Evolutionary conservation across 2,113 vertebrate species (phyloP).

Genomic region (Lethenteron reissneri): DNA sequence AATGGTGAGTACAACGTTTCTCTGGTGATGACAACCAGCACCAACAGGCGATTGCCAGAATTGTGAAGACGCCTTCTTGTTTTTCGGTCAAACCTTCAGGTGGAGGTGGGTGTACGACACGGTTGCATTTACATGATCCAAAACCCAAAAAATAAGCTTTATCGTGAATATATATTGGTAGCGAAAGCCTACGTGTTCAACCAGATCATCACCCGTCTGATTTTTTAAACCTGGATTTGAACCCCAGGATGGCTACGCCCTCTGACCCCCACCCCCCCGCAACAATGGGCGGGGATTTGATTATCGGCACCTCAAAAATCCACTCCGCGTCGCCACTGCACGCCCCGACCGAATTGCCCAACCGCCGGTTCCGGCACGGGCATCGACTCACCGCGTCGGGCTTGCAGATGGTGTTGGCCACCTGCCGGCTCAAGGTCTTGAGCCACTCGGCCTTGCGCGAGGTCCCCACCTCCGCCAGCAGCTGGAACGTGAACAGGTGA

Average conservation of each 20-base stretch:
- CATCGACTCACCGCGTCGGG: background rate
- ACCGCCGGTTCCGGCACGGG: background rate
- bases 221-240: background rate
- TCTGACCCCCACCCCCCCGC: background rate
- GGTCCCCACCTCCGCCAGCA: background rate
- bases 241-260: background rate
- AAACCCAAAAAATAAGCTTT: too few relatives aligned
- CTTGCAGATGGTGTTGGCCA: conserved; percentile 2
- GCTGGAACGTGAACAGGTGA: background rate
- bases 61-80: too few relatives aligned
- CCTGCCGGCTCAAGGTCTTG: conserved; percentile 1
- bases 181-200: background rate
- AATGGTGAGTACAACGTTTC: too few relatives aligned
- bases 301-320: background rate
- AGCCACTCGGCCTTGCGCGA: background rate
- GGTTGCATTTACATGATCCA: too few relatives aligned
- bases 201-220: background rate
- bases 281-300: background rate
- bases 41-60: too few relatives aligned
- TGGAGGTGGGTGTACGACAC: too few relatives aligned
- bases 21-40: too few relatives aligned
- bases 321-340: background rate
- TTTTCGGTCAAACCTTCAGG: too few relatives aligned
- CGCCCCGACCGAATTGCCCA: too few relatives aligned
- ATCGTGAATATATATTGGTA: too few relatives aligned